Evolutionary conservation across 2,113 vertebrate species (phyloP).

Genomic region (Caracal caracal): DNA sequence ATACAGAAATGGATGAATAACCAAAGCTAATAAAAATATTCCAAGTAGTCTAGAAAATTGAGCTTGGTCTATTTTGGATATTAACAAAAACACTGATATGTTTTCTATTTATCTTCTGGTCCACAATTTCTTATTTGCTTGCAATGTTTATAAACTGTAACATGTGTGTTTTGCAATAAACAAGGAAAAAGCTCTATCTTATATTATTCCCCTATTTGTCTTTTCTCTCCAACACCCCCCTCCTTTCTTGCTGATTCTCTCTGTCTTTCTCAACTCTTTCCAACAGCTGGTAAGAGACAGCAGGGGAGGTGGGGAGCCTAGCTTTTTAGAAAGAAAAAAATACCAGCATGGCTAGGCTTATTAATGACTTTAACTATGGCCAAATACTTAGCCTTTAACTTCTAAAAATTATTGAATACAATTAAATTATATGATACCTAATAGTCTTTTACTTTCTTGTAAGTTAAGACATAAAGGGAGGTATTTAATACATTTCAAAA

Average conservation of each 20-base stretch:
- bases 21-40: slow-evolving; percentile 66
- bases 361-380: slow-evolving; percentile 67
- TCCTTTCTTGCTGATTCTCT: slow-evolving; percentile 34
- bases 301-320: background rate
- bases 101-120: slow-evolving; percentile 71
- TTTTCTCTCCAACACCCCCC: slow-evolving; percentile 14
- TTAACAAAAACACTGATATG: slow-evolving; percentile 64
- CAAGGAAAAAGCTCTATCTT: slow-evolving; percentile 70
- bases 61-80: slow-evolving; percentile 58
- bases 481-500: slow-evolving; percentile 5
- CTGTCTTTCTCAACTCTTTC: slow-evolving; percentile 73
- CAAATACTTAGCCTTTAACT: slow-evolving; percentile 57
- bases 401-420: slow-evolving; percentile 34
- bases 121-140: slow-evolving; percentile 73
- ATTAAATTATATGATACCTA: slow-evolving; percentile 16
- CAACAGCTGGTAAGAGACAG: slow-evolving; percentile 74
- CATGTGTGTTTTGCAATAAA: slow-evolving; percentile 78
- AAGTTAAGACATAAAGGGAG: slow-evolving; percentile 13
- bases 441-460: slow-evolving; percentile 51
- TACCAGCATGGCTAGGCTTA: slow-evolving; percentile 49
- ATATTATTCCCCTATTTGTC: slow-evolving; percentile 61
- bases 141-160: slow-evolving; percentile 79
- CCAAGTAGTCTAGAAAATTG: slow-evolving; percentile 43
- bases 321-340: slow-evolving; percentile 59
- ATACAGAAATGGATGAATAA: slow-evolving; percentile 65